Evolutionary conservation across 1,140 invertebrate genomes (phyloP), one percentile per base, ranked within the genome.

Genomic region (Yoshiicerus persimilis): DNA sequence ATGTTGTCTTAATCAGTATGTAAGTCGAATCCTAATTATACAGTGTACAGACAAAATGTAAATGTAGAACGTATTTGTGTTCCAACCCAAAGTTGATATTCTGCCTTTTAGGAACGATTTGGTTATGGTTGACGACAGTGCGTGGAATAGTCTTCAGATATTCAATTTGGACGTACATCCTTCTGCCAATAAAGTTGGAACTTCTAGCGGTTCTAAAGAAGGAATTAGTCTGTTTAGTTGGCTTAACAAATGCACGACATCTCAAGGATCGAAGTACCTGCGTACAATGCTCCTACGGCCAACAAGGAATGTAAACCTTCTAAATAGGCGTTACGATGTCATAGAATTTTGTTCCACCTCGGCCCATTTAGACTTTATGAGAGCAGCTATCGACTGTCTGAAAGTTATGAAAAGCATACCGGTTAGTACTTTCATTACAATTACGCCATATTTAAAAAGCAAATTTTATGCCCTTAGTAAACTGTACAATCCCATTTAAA

Each of bases 101-200:
- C n/a, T 64, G 20, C n/a, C 25, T 92, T 93, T 11, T 89, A 96
- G 96, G 90, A 92, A 94, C 70, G 94, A 96, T 91, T 93, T 96
- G 89, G 94, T 97, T 30, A 94, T 94, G 89, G 93, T 97, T 11
- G 96, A 97, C 92, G 94, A 95, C 64, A 95, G 95, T 89, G 95
- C 95, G 3, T 96, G 95, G 91, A 94, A 94, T 87, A 94, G 95
- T 16, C 92, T 98, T 11, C 95, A 97, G 92, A 95, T 98, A 70
- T 96, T 97, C 91, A 94, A 94, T 66, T 93, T 94, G 30, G 93
- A 94, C 64, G 92, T 94, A n/a, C 96, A 97, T 92, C 96, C 96
- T 9, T 96, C 96, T 88, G 93, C 94, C 25, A 96, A 95, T 90
- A 97, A 96, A 92, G 93, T 94, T 25, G 93, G 93, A 30, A 93